Evolutionary conservation across 2,113 vertebrate genomes (phyloP), one percentile per base, ranked within the genome.

Genomic region (Lophochroa leadbeateri): DNA sequence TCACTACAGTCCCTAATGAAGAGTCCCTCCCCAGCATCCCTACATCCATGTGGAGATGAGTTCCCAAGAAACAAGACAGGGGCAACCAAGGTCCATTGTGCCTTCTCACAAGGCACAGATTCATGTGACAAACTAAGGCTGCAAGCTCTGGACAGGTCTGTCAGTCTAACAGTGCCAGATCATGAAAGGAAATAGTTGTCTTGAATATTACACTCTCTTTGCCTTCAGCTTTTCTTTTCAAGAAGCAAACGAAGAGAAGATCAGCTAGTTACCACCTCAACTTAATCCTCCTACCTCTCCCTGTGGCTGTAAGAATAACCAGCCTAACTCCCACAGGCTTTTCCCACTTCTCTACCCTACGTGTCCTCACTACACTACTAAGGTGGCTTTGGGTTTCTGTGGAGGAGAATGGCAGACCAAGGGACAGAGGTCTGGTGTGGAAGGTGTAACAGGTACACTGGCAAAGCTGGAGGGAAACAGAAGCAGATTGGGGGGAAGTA

Each of bases 21-120:
- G n/a, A n/a, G n/a, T n/a, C n/a, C n/a, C n/a, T n/a, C n/a, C n/a
- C n/a, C n/a, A n/a, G n/a, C n/a, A n/a, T n/a, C n/a, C n/a, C n/a
- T n/a, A n/a, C n/a, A n/a, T n/a, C n/a, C n/a, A n/a, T n/a, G n/a
- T n/a, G n/a, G n/a, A n/a, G n/a, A n/a, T n/a, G n/a, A n/a, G n/a
- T n/a, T n/a, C n/a, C n/a, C n/a, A n/a, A n/a, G n/a, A n/a, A n/a
- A n/a, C n/a, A n/a, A n/a, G n/a, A n/a, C n/a, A n/a, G n/a, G n/a
- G n/a, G n/a, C n/a, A n/a, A n/a, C 16, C 39, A 39, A 28, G 3
- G 18, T 15, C 44, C 28, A 3, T 6, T 1, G 2, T 53, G 31
- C 24, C 61, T 27, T 49, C 25, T 68, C 63, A 46, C 3, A 5
- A 37, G 49, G 20, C 23, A 4, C 33, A 81, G 81, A 23, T 53